Evolutionary conservation across 2,797 vertebrate genomes (phyloP), one percentile per base, ranked within the genome.

Genomic region (Notolabrus celidotus): DNA sequence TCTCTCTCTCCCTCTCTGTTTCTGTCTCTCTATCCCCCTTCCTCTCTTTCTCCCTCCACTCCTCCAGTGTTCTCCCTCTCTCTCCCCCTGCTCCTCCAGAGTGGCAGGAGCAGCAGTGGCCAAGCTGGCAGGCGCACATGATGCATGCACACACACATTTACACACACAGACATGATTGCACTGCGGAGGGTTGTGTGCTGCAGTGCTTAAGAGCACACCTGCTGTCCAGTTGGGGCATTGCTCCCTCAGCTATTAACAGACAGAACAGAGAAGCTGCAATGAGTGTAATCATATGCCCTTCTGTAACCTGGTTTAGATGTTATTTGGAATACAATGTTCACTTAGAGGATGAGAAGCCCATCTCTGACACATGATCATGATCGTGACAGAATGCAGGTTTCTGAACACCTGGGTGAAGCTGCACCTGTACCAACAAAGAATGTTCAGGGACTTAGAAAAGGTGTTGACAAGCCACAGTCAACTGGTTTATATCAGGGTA

Each of bases 121-220:
- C 77, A 71, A 67, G 78, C 84, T 72, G 64, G 58, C 74, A 79
- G 70, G 71, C 82, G 77, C 74, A 53, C 74, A 71, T 79, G 82
- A 81, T 60, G 23, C 83, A 61, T 19, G 10, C 61, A 74, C 55
- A 49, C 59, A 71, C 68, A 64, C 77, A 52, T 63, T 49, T 67
- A 47, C 57, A 80, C 62, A 64, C 72, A 79, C 79, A 63, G 27
- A 76, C 65, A 66, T 9, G n/a, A 52, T 3, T 64, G 55, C 71
- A 88, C 84, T 86, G 91, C 91, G 86, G 90, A 88, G 82, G 85
- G 58, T 52, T 88, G 68, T 67, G 70, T 80, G 80, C 91, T 90
- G 92, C 91, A 92, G 89, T 92, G 84, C 74, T 83, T 53, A 55
- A 88, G 84, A 91, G 89, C 87, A 86, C 91, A 80, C 86, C 89